Evolutionary conservation across 2,888 invertebrate genomes (phyloP), one percentile per base, ranked within the genome.

Genomic region (Mimachlamys varia): DNA sequence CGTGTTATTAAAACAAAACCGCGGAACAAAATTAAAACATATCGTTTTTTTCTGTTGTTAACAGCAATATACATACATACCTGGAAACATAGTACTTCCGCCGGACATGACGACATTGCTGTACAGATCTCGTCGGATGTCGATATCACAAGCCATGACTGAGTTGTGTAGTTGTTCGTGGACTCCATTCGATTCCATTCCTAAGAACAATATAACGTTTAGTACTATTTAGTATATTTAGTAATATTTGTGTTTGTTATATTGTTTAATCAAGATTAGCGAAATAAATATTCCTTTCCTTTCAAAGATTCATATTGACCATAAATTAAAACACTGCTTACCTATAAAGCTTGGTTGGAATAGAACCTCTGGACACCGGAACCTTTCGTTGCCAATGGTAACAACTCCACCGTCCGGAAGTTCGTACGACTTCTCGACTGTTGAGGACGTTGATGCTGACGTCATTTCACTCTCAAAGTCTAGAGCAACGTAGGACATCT

Each of bases 391-490:
- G 17, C 92, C 93, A 88, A 93, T 90, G 15, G 92, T 92, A 19
- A 93, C 90, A 38, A 90, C 62, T 22, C 93, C 93, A 44, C 95
- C 95, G 89, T 95, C 95, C n/a, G 94, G 94, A 17, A 94, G 91
- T 91, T 94, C 94, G 76, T 93, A 94, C 22, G 88, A 90, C 76
- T 94, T 93, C 91, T 94, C 94, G 33, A 93, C 33, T 15, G 89
- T 37, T 15, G 93, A 92, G 12, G 92, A 91, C 19, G 88, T 90
- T 22, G 92, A 89, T 33, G 93, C 62, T n/a, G 92, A 88, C 7
- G 17, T 98, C 98, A 98, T 98, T 97, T 98, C 98, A 97, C 98
- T 98, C 97, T 98, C 98, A 96, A 98, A 98, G 98, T 98, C 98
- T 94, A 98, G 97, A 92, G 98, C 98, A 93, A 98, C 98, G 97